phyloP scores from a whole-genome alignment of 1,140 invertebrate species.

The Plectus sambesii region DNA sequence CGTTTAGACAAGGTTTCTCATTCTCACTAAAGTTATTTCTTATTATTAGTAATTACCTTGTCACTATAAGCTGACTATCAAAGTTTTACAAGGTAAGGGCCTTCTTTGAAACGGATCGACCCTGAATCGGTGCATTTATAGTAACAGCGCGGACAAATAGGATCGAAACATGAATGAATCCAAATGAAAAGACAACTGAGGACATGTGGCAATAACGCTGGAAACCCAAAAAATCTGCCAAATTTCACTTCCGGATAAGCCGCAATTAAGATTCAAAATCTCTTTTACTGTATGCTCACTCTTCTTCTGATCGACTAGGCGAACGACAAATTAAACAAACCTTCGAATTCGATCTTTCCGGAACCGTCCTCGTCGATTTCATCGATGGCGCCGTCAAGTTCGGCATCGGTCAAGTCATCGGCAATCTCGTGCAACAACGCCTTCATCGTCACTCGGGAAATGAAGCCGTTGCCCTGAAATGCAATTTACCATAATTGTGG shows the following conservation, averaged over 20 bases:
- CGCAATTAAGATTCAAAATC: background rate
- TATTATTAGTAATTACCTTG: no score
- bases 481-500: background rate
- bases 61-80: no score
- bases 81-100: no score
- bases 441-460: conserved; percentile 44
- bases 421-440: conserved; percentile 43
- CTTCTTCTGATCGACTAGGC: conserved; percentile 1
- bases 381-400: conserved; percentile 42
- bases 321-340: conserved; percentile 19
- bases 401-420: conserved; percentile 38
- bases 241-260: no score
- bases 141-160: background rate
- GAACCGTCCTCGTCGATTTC: conserved; percentile 45
- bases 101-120: no score
- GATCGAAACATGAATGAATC: conserved; percentile 2
- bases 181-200: background rate
- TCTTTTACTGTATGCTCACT: background rate
- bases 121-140: no score
- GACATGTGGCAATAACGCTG: no score
- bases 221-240: no score
- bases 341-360: conserved; percentile 44
- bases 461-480: conserved; percentile 43
- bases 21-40: no score
- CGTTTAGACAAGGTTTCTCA: no score